Percentiles rank a stretch among this genome's conserved stretches.
Evolutionary conservation across 2,888 invertebrate genomes (phyloP).

Genomic region (Cantharis lateralis): DNA sequence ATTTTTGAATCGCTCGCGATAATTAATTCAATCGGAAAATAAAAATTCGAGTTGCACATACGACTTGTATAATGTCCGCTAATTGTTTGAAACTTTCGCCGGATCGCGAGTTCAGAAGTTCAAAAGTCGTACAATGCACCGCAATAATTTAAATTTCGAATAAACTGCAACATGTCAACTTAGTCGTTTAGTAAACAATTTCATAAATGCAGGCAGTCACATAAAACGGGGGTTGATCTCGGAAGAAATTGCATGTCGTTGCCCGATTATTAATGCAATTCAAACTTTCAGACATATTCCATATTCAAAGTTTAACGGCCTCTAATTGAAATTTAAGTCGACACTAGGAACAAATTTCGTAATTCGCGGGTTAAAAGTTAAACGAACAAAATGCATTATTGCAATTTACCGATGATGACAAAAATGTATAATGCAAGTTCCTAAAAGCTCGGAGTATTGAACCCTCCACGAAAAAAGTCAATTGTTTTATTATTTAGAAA

Average conservation of each 20-base stretch:
- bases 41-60: background rate
- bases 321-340: conserved; percentile 22
- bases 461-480: conserved; percentile 42
- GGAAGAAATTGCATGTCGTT: conserved; percentile 4
- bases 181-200: conserved; percentile 28
- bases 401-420: conserved; percentile 1
- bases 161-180: conserved; percentile 32
- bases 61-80: conserved; percentile 16
- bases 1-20: background rate
- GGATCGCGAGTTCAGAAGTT: conserved; percentile 25
- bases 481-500: conserved; percentile 46
- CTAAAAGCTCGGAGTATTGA: conserved; percentile 39
- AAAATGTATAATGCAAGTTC: background rate
- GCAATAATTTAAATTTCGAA: conserved; percentile 35
- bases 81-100: conserved; percentile 27
- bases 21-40: background rate
- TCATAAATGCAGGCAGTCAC: conserved; percentile 15
- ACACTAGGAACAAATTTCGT: conserved; percentile 10
- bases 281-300: background rate
- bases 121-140: conserved; percentile 33
- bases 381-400: conserved; percentile 10
- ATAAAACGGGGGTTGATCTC: conserved; percentile 3
- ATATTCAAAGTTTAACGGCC: conserved; percentile 14
- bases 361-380: conserved; percentile 42
- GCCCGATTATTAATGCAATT: conserved; percentile 1